These are phyloP conservation scores for Drosophila carrolli DNA, from an alignment of 1,140 invertebrate genomes.

Conservation along the genomic window DNA sequence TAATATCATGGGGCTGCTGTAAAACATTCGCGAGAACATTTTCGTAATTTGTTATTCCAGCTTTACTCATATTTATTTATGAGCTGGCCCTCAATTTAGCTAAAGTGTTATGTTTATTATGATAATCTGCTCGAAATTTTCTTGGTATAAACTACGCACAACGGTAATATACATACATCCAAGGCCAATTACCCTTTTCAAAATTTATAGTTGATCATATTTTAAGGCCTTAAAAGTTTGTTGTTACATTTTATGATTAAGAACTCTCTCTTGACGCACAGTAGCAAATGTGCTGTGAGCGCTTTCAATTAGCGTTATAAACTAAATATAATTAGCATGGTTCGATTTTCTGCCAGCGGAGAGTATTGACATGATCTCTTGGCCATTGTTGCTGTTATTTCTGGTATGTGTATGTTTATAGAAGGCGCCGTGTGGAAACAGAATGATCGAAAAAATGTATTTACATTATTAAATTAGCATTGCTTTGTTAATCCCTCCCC, in stretches of 20 bases:
- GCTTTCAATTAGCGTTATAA: slow-evolving; percentile 73
- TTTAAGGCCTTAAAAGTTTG: slow-evolving; percentile 8
- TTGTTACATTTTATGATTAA: slow-evolving; percentile 55
- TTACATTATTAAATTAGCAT: slow-evolving; percentile 76
- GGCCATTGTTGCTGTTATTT: slow-evolving; percentile 40
- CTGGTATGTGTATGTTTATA: slow-evolving; percentile 46
- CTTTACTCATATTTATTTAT: slow-evolving; percentile 61
- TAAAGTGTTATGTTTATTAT: slow-evolving; percentile 62
- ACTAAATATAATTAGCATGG: slow-evolving; percentile 78
- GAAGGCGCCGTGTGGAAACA: slow-evolving; percentile 41
- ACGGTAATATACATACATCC: slow-evolving; percentile 50
- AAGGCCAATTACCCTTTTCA: slow-evolving; percentile 44
- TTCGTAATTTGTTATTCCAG: slow-evolving; percentile 30
- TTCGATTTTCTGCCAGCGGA: slow-evolving; percentile 42
- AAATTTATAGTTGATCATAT: slow-evolving; percentile 54
- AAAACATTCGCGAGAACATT: slow-evolving; percentile 10
- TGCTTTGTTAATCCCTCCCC: slow-evolving; percentile 66
- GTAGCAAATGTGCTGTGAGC: slow-evolving; percentile 45
- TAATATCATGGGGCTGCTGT: slow-evolving; percentile 26
- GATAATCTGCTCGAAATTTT: slow-evolving; percentile 27
- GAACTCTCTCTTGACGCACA: slow-evolving; percentile 16
- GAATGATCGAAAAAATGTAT: slow-evolving; percentile 41
- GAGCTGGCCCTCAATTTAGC: slow-evolving; percentile 25
- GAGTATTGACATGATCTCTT: slow-evolving; percentile 44
- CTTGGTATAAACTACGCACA: slow-evolving; percentile 40